Percentiles rank a stretch among this genome's conserved stretches.
Evolutionary conservation across 2,888 invertebrate species (phyloP).

Genomic region (Drosophila rellima): DNA sequence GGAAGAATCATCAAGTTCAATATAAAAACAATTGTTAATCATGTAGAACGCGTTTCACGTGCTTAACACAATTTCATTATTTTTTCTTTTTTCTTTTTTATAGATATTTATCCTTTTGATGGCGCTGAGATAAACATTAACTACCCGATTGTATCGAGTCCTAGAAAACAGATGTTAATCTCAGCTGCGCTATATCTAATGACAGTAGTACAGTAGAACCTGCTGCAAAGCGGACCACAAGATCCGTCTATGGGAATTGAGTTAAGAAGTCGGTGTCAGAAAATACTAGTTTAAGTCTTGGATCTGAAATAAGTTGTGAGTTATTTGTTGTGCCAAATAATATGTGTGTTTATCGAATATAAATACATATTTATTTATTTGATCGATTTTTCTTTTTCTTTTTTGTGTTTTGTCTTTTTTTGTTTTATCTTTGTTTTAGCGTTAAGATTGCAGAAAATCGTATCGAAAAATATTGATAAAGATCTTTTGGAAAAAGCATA

Average conservation of each 20-base stretch:
- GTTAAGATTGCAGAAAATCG: slow-evolving; percentile 85
- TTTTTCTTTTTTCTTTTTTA: slow-evolving; percentile 6
- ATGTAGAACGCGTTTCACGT: slow-evolving; percentile 25
- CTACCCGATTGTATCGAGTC: slow-evolving; percentile 12
- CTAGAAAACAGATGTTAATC: slow-evolving; percentile 3
- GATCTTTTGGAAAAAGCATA: neutral
- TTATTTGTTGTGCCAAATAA: slow-evolving; percentile 50
- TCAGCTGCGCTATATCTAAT: slow-evolving; percentile 2
- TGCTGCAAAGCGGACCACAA: slow-evolving; percentile 23
- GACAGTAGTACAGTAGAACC: neutral
- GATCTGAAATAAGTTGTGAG: slow-evolving; percentile 21
- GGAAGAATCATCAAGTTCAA: slow-evolving; percentile 68
- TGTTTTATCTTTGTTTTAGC: slow-evolving; percentile 56
- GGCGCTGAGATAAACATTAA: slow-evolving; percentile 20
- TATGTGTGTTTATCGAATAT: slow-evolving; percentile 26
- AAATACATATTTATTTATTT: slow-evolving; percentile 19
- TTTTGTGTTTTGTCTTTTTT: slow-evolving; percentile 18
- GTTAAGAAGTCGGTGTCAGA: slow-evolving; percentile 4
- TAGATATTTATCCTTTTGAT: neutral
- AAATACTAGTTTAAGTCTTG: slow-evolving; percentile 3
- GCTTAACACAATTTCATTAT: slow-evolving; percentile 18
- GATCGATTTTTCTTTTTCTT: slow-evolving; percentile 5
- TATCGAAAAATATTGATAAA: slow-evolving; percentile 80
- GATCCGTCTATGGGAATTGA: neutral
- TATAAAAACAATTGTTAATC: slow-evolving; percentile 27